Percentiles rank a stretch among this genome's conserved stretches.
Evolutionary conservation across 2,888 invertebrate species (phyloP).

Genomic region (Drosophila affinis): DNA sequence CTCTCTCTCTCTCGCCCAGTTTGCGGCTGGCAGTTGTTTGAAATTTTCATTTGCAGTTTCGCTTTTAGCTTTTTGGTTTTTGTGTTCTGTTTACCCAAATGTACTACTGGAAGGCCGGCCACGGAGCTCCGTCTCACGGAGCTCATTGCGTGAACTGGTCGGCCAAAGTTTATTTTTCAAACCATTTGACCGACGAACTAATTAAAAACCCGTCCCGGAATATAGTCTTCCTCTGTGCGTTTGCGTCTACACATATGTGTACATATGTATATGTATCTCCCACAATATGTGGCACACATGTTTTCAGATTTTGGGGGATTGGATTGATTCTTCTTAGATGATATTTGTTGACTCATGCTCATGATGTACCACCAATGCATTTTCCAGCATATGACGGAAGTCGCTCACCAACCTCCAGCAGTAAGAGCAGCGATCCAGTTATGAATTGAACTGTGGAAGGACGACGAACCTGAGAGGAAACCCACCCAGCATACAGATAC

Average conservation of each 20-base stretch:
- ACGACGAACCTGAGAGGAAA: slow-evolving; percentile 15
- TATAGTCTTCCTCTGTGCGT: slow-evolving; percentile 18
- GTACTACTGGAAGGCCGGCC: not conserved
- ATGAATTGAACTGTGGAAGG: slow-evolving; percentile 61
- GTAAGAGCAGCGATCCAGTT: slow-evolving; percentile 44
- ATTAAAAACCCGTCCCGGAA: slow-evolving; percentile 52
- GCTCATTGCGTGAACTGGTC: slow-evolving; percentile 46
- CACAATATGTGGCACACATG: slow-evolving; percentile 71
- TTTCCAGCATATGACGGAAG: slow-evolving; percentile 62
- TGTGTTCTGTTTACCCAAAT: slow-evolving; percentile 66
- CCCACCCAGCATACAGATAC: slow-evolving; percentile 28
- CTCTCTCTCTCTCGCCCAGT: slow-evolving; percentile 51
- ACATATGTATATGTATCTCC: not conserved
- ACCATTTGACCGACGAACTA: slow-evolving; percentile 54
- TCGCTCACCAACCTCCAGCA: slow-evolving; percentile 58
- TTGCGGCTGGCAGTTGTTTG: slow-evolving; percentile 47
- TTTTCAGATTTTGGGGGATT: slow-evolving; percentile 18
- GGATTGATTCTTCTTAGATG: slow-evolving; percentile 13
- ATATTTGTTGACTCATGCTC: slow-evolving; percentile 23
- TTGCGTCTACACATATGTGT: no score
- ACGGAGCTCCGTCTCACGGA: slow-evolving; percentile 3
- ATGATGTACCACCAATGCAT: slow-evolving; percentile 3
- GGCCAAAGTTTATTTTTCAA: slow-evolving; percentile 65
- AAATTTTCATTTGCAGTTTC: slow-evolving; percentile 76
- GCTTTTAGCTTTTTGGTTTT: slow-evolving; percentile 23